Conservation (phyloP, 2,888 invertebrate genomes). For the Tyria jacobaeae region DNA sequence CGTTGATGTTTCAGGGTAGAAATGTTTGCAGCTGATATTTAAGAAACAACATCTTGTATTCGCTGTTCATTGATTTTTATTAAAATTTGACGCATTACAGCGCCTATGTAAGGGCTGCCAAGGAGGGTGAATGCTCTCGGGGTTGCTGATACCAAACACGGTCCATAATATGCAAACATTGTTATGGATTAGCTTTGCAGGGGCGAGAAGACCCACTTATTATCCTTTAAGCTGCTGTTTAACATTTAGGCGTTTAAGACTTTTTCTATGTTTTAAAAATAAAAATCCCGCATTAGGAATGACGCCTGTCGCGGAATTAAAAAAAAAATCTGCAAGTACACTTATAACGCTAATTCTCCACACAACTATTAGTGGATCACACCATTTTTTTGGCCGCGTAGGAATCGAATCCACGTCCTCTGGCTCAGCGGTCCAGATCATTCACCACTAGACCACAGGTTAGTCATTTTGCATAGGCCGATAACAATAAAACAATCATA, state of each 20-base stretch:
- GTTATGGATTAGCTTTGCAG: conserved; percentile 15
- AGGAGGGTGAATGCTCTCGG: conserved; percentile 22
- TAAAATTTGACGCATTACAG: conserved; percentile 19
- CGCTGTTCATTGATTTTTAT: conserved; percentile 27
- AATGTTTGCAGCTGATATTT: not conserved
- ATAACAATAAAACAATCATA: too few species aligned
- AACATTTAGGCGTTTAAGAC: not conserved
- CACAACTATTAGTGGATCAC: too few species aligned
- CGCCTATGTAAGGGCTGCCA: conserved; percentile 17
- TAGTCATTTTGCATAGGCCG: too few species aligned
- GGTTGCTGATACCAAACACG: conserved; percentile 25
- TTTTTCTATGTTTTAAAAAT: too few species aligned
- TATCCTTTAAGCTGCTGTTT: conserved; percentile 22
- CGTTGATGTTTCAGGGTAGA: not conserved
- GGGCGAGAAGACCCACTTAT: conserved; percentile 13
- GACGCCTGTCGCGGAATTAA: too few species aligned
- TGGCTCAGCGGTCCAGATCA: too few species aligned
- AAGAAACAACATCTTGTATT: not conserved
- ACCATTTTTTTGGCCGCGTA: too few species aligned
- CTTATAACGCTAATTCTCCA: too few species aligned
- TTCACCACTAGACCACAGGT: too few species aligned
- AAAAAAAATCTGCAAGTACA: too few species aligned
- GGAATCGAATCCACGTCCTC: too few species aligned
- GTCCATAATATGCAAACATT: conserved; percentile 27
- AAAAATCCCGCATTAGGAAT: too few species aligned